These are phyloP conservation scores for Tillus elongatus DNA, from an alignment of 2,888 invertebrate genomes.

Conservation along the genomic window DNA sequence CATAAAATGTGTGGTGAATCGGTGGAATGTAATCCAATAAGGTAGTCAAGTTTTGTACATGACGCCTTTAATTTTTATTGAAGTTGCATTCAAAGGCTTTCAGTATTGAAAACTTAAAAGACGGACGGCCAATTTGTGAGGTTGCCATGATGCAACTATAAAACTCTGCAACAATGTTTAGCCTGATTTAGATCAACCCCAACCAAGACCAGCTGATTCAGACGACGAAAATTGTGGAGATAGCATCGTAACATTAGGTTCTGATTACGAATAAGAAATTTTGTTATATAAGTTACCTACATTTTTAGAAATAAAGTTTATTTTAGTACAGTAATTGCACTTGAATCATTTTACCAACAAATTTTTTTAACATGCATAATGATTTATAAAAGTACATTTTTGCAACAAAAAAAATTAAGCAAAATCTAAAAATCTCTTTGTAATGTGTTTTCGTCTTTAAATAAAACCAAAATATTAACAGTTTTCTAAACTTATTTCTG, in stretches of 20 bases:
- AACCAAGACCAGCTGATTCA: background rate
- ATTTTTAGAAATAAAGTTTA: too few species aligned
- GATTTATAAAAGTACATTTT: background rate
- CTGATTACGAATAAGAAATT: background rate
- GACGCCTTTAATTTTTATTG: slow-evolving; percentile 4
- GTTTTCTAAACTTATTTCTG: background rate
- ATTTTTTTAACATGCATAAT: background rate
- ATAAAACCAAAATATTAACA: background rate
- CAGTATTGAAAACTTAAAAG: background rate
- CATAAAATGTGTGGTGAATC: slow-evolving; percentile 8
- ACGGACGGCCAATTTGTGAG: background rate
- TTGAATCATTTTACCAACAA: slow-evolving; percentile 1
- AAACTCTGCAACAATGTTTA: slow-evolving; percentile 1
- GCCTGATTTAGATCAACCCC: background rate
- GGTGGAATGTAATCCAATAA: slow-evolving; percentile 8
- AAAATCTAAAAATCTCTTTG: background rate
- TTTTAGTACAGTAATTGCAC: too few species aligned
- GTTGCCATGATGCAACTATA: background rate
- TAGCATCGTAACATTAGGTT: background rate
- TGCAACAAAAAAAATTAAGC: background rate
- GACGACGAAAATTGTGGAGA: background rate
- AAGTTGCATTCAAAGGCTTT: slow-evolving; percentile 6
- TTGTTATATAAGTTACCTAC: background rate
- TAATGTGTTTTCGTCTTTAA: background rate
- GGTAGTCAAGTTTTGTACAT: slow-evolving; percentile 3